phyloP scores from a whole-genome alignment of 1,140 invertebrate genomes.

The Papilio aristodemus region DNA sequence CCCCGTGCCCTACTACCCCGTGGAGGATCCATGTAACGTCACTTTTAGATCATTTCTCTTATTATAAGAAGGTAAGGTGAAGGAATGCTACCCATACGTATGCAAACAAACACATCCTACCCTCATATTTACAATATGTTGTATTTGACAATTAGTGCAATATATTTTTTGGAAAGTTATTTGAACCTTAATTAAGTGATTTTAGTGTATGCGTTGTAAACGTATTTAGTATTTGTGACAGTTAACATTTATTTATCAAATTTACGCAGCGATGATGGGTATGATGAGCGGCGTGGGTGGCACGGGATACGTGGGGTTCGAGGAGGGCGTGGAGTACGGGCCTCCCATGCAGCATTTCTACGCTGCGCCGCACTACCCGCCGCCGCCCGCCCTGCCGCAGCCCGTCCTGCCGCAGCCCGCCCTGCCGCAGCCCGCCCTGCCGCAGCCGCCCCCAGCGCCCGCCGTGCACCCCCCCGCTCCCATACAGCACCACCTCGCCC shows the following conservation, averaged over 20 bases:
- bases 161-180: too few species aligned
- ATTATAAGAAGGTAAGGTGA: too few species aligned
- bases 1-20: conserved; percentile 65
- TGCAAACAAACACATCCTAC: too few species aligned
- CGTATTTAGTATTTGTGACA: too few species aligned
- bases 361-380: conserved; percentile 46
- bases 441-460: conserved; percentile 36
- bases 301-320: conserved; percentile 63
- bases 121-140: too few species aligned
- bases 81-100: too few species aligned
- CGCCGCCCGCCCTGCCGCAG: conserved; percentile 40
- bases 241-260: too few species aligned
- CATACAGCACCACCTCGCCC: not conserved
- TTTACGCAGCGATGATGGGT: conserved; percentile 69
- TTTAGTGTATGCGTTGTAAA: too few species aligned
- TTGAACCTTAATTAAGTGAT: too few species aligned
- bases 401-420: too few species aligned
- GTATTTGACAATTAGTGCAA: too few species aligned
- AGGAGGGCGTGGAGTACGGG: conserved; percentile 52
- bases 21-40: conserved; percentile 62
- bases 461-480: conserved; percentile 35
- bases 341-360: conserved; percentile 51
- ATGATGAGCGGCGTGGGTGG: conserved; percentile 65
- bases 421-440: too few species aligned
- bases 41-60: not conserved